Evolutionary conservation across 2,113 vertebrate genomes (phyloP).

Genomic region (Apteryx owenii): DNA sequence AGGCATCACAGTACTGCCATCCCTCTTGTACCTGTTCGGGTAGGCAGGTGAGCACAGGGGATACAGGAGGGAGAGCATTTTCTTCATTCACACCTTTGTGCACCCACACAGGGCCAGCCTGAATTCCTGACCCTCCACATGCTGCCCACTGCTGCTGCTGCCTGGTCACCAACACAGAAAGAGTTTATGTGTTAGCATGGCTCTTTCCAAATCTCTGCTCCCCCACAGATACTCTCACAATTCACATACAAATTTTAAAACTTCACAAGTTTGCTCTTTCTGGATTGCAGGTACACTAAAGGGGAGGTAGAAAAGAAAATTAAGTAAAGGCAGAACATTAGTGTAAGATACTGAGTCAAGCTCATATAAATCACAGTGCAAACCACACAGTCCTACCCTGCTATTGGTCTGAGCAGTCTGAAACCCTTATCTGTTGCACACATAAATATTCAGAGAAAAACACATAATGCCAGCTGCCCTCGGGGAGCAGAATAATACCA

Average conservation of each 20-base stretch:
- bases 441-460: constrained; percentile 1
- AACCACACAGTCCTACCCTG: neutral
- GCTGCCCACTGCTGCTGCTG: neutral
- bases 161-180: neutral
- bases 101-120: neutral
- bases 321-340: neutral
- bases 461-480: neutral
- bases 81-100: neutral
- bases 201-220: neutral
- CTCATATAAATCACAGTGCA: neutral
- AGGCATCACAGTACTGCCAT: fast-evolving
- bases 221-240: neutral
- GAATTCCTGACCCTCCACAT: neutral
- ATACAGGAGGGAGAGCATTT: neutral
- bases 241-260: neutral
- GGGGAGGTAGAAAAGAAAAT: neutral
- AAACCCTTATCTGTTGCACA: neutral
- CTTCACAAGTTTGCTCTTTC: neutral
- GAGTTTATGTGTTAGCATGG: neutral
- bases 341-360: neutral
- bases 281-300: neutral
- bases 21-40: neutral
- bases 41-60: neutral
- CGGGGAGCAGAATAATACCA: neutral
- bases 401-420: neutral